Evolutionary conservation across 2,113 vertebrate species (phyloP), one percentile per base, ranked within the genome.

Genomic region (Todiramphus saurophagus): DNA sequence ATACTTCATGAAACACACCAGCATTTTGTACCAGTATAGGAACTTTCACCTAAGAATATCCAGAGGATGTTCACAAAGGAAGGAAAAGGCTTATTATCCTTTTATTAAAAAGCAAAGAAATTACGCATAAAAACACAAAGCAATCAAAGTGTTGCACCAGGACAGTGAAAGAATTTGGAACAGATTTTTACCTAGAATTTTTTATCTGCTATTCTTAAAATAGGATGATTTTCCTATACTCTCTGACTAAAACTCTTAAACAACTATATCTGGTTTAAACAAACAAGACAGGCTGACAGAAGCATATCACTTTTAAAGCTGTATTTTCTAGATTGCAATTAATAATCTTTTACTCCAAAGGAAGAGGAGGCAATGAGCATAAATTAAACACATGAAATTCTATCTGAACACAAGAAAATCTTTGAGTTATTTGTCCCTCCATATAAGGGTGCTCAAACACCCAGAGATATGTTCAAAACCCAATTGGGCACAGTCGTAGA

Each of bases 401-500:
- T 44, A 46, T 15, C 9, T 9, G 37, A 51, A 51, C 50, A 51
- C 24, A 25, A 25, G 50, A 51, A 51, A 25, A 51, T 51, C 11
- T 51, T 51, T 51, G 24, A 25, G 50, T 7, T 51, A 0, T 62
- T 66, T 33, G 23, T 59, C 53, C 27, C 27, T 58, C 41, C 63
- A 19, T 30, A 7, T 11, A 13, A 48, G 19, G 5, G 9, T 35
- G 11, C 7, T 55, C 27, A 77, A 58, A 46, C 5, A 37, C 27
- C 30, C 39, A 75, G 23, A 75, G 4, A 13, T 3, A 53, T 8
- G 24, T 59, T 59, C 20, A 60, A 91, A 66, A 67, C 20, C 41
- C 4, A 2, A 4, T 14, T 11, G 15, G 15, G 13, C 28, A 53
- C 4, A 63, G 56, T 7, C 39, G 35, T 0, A 24, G 33, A 19